Percentiles rank a stretch among this genome's conserved stretches.
These are phyloP conservation scores for Leptinotarsa texana DNA, from an alignment of 1,140 invertebrate genomes.

Conservation along the genomic window DNA sequence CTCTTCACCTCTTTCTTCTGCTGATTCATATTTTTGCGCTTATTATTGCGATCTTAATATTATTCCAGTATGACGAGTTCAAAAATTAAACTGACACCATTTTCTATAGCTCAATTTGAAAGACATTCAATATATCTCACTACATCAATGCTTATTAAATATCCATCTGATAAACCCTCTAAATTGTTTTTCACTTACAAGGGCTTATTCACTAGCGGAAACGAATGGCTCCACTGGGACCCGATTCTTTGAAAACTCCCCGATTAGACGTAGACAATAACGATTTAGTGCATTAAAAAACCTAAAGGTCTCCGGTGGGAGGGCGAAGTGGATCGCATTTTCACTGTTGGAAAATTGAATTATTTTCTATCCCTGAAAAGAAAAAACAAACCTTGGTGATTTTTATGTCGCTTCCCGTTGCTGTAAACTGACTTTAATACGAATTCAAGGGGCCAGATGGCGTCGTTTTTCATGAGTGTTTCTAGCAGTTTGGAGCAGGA, in stretches of 20 bases:
- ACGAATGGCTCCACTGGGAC: neutral
- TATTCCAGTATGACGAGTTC: no score
- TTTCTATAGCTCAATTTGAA: no score
- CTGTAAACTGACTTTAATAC: neutral
- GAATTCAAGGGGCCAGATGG: neutral
- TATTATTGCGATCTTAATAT: no score
- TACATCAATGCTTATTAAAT: neutral
- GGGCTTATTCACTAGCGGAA: neutral
- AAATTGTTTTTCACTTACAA: neutral
- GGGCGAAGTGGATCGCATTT: neutral
- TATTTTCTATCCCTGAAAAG: neutral
- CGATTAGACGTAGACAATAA: conserved; percentile 6
- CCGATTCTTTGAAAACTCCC: conserved; percentile 8
- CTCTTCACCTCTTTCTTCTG: no score
- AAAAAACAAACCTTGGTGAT: neutral
- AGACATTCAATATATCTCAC: no score
- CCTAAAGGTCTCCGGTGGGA: neutral
- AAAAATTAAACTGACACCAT: no score
- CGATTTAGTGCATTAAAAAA: neutral
- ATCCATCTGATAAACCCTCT: neutral
- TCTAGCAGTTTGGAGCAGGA: no score
- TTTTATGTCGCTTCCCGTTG: conserved; percentile 5
- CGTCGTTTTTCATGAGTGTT: neutral
- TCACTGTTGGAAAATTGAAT: neutral
- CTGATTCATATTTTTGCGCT: no score